Percentiles rank a stretch among this genome's conserved stretches.
Evolutionary conservation across 2,113 vertebrate species (phyloP).

Genomic region (Rhynchopsitta pachyrhyncha): DNA sequence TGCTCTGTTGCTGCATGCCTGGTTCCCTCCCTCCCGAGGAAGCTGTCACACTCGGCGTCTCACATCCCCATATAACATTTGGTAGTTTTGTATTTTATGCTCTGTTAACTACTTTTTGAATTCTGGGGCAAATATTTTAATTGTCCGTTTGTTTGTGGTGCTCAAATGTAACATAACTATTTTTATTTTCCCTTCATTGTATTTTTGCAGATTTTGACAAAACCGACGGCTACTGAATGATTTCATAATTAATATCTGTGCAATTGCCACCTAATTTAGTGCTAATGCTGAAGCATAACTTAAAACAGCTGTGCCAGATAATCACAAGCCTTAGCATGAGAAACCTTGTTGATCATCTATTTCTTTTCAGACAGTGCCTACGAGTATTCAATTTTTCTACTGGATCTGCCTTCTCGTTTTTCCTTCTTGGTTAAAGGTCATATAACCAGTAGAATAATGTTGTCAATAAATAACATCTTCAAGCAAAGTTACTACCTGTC

Average conservation of each 20-base stretch:
- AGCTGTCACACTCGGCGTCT: accelerated
- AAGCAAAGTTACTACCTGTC: neutral
- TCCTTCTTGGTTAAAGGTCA: neutral
- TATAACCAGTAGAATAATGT: neutral
- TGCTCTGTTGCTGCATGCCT: accelerated
- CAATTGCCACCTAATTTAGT: conserved; percentile 50
- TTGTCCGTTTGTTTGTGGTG: neutral
- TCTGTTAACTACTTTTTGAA: neutral
- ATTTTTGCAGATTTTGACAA: conserved; percentile 18
- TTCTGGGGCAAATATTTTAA: neutral
- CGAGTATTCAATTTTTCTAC: neutral
- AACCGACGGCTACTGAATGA: conserved; percentile 26
- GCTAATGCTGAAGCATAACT: neutral
- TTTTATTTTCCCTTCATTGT: neutral
- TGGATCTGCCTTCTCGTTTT: neutral
- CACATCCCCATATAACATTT: neutral
- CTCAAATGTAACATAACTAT: neutral
- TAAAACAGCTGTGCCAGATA: conserved; percentile 46
- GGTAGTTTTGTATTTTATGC: neutral
- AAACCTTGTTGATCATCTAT: conserved; percentile 14
- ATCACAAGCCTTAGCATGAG: conserved; percentile 30
- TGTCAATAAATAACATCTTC: neutral
- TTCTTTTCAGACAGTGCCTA: neutral
- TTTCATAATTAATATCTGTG: conserved; percentile 51
- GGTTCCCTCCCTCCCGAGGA: neutral